phyloP scores from a whole-genome alignment of 2,797 vertebrate genomes.

The Ctenochaetus hawaiiensis region DNA sequence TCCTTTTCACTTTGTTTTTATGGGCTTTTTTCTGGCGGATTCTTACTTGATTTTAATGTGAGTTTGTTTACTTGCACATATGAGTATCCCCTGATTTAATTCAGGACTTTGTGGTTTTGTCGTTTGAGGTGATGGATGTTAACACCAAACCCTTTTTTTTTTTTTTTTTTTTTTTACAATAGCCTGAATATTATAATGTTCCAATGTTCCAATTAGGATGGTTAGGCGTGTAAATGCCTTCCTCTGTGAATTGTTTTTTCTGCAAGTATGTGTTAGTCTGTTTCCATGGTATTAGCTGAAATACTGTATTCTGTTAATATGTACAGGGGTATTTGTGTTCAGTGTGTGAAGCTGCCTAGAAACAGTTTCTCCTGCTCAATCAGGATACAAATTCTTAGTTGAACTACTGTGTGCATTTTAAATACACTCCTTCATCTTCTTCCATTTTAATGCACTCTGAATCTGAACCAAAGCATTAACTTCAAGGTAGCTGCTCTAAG shows the following conservation, averaged over 20 bases:
- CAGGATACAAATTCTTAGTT: slow-evolving; percentile 47
- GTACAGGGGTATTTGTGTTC: slow-evolving; percentile 45
- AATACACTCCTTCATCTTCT: slow-evolving; percentile 69
- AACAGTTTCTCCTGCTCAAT: slow-evolving; percentile 43
- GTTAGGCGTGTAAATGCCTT: slow-evolving; percentile 26
- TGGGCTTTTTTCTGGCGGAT: slow-evolving; percentile 8
- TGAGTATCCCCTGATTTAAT: slow-evolving; percentile 10
- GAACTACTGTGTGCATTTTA: slow-evolving; percentile 55
- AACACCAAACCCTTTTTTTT: slow-evolving; percentile 24
- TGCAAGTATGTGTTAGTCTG: slow-evolving; percentile 37
- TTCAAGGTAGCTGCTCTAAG: slow-evolving; percentile 76
- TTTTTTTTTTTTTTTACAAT: slow-evolving; percentile 27
- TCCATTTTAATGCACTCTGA: slow-evolving; percentile 73
- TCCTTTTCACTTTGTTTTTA: slow-evolving; percentile 26
- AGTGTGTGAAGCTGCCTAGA: slow-evolving; percentile 47
- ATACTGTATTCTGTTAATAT: slow-evolving; percentile 49
- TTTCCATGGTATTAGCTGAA: slow-evolving; percentile 47
- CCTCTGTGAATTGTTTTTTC: slow-evolving; percentile 32
- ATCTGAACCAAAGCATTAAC: slow-evolving; percentile 80
- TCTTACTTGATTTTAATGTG: slow-evolving; percentile 50
- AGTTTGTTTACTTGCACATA: slow-evolving; percentile 59
- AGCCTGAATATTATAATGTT: slow-evolving; percentile 54
- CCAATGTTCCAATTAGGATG: slow-evolving; percentile 40
- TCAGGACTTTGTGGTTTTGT: slow-evolving; percentile 28
- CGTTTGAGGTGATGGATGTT: slow-evolving; percentile 34